Base-by-base conservation (phyloP, 2,113 vertebrate species). In the Notarius quadriscutis region DNA sequence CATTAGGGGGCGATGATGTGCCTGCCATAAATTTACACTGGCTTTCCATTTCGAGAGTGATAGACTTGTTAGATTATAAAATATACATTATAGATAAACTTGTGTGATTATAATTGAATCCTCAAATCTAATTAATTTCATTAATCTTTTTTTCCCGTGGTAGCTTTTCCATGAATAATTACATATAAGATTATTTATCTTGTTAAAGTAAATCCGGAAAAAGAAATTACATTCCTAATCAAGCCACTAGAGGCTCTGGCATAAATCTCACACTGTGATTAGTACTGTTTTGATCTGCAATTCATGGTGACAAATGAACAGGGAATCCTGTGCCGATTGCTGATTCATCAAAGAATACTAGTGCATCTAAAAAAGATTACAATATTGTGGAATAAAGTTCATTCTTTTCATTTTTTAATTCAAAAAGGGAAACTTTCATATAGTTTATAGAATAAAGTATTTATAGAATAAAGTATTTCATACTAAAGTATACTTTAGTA, bases 101-200 rank as follows among this genome's bases (percentile, higher is more conserved):
- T 10, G 75, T 10, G 0, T 51, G n/a, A 57, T 89, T 41, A 2
- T 27, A 48, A 60, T 48, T n/a, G 50, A 79, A 77, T 85, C 53
- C 60, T 30, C 48, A 65, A 22, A 84, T 87, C 57, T 34, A 25
- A 84, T 87, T 81, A 67, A 84, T 82, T 48, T 81, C 25, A 67
- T 85, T 82, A 30, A 57, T 85, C 30, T 58, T 77, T 55, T 55
- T 27, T 81, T 77, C 82, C 74, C 11, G 22, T 34, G 55, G 12
- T 55, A 87, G 48, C 75, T 81, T 75, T 87, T 79, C 82, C 84
- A 84, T 83, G 87, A 87, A 84, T 65, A 89, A 34, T 75, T 51
- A 63, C 27, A 62, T 27, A 20, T 10, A 80, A 10, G 81, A 51
- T 51, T 83, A 84, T 72, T 58, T 77, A 50, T 86, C 48, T 41